Evolutionary conservation across 2,113 vertebrate genomes (phyloP), one percentile per base, ranked within the genome.

Genomic region (Hippolais icterina): DNA sequence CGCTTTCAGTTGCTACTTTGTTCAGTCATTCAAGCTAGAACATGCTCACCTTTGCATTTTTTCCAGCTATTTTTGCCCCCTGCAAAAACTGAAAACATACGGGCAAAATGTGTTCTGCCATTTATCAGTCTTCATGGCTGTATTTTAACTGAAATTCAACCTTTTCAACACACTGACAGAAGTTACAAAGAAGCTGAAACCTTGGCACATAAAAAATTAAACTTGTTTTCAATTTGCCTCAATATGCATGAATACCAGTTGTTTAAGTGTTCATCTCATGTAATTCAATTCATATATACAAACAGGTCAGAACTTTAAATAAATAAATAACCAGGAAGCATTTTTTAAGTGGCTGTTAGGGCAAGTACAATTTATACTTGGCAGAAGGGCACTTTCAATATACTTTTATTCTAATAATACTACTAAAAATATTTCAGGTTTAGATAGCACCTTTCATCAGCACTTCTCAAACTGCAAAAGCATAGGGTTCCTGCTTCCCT

Each of bases 391-490:
- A 96, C 88, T 91, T 93, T 75, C 72, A 84, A 71, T 91, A 46
- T 21, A 84, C 15, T 68, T 91, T 89, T 84, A 93, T 68, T 87
- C 7, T 53, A 89, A 28, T 56, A 80, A 75, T 42, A 71, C 8
- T 50, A 92, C 15, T 82, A 87, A 82, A 88, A 91, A 35, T 47
- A 59, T 59, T 81, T 81, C 37, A 64, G 33, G 56, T 96, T 95
- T 91, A 75, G 47, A 74, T 21, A 94, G 94, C 93, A 96, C 93
- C 96, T 96, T 96, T 96, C 88, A 95, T 89, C 94, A 96, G 88
- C 94, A 97, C 88, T 90, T 90, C 68, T 92, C 76, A 92, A 91
- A 94, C 93, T 89, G 92, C 94, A 96, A 93, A 92, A 95, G 64
- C 75, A 92, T 7, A 41, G 71, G 49, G 56, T 44, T 93, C 25